Evolutionary conservation across 2,113 vertebrate genomes (phyloP), one percentile per base, ranked within the genome.

Genomic region (Cavia aperea): DNA sequence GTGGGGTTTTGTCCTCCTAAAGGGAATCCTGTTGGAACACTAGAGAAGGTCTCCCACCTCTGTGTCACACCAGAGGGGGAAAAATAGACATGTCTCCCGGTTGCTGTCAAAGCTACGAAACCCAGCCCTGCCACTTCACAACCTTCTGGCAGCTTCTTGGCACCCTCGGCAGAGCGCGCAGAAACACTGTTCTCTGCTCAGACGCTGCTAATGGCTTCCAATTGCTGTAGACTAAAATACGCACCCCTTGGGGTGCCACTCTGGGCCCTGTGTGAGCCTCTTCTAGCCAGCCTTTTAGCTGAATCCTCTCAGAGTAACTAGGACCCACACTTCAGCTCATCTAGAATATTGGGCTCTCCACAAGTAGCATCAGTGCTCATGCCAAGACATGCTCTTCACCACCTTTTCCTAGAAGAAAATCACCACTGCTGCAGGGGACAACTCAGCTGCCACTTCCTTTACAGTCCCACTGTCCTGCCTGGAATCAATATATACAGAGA

Each of bases 131-230:
- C 88, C 93, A 84, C 86, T 94, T 94, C 89, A 84, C 94, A 94
- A 94, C 94, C 90, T 93, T 94, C 86, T 97, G 96, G 86, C 94
- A 96, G 90, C 90, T 93, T 96, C 90, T 96, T 96, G 96, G 94
- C 96, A 92, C 77, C 89, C 92, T 91, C 56, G 81, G 91, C 87
- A 83, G 51, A 77, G 81, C 12, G 10, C 82, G 84, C 88, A 95
- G 91, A 96, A 95, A 92, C 86, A 85, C 89, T 21, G 56, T 89
- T 94, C 62, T 81, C 92, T 95, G 92, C 91, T 95, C 81, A 86
- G 91, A 93, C 89, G 54, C 94, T 95, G 94, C 93, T 96, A 87
- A 93, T 89, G 95, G 84, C 89, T 95, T 93, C 51, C 79, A 83
- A 49, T 93, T 86, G 93, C 92, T n/a, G 63, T 24, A 62, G 83